Conservation (phyloP, 2,113 vertebrate genomes). For the Ceyx melanurus region DNA sequence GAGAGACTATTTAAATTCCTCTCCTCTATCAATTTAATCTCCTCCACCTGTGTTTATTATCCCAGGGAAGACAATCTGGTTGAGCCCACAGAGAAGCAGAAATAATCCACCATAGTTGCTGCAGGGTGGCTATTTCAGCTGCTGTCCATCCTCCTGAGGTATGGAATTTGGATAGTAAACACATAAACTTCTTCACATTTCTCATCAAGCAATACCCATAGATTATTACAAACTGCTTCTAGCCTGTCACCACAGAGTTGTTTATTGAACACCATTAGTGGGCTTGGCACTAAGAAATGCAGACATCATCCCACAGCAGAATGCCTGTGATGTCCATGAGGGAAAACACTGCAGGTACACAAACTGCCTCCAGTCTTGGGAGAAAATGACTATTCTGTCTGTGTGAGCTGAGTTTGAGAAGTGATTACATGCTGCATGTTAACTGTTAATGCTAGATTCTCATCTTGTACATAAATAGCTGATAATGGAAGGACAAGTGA, state of each 20-base stretch:
- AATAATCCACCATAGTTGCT: background rate
- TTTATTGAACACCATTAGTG: background rate
- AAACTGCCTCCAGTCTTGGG: background rate
- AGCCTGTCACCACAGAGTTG: background rate
- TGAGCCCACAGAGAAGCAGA: background rate
- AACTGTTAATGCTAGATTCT: background rate
- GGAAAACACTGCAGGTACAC: background rate
- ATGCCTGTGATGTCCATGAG: background rate
- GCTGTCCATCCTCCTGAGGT: background rate
- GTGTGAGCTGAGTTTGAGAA: background rate
- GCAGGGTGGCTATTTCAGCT: background rate
- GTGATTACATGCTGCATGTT: background rate
- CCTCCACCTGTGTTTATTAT: background rate
- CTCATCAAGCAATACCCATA: background rate
- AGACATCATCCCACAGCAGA: background rate
- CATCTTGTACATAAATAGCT: background rate
- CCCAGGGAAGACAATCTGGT: background rate
- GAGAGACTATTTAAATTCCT: background rate
- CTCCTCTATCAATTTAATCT: background rate
- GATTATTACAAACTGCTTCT: background rate
- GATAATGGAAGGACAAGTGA: background rate
- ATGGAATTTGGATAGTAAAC: background rate
- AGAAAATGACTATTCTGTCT: background rate
- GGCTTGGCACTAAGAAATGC: background rate
- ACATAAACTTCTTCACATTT: background rate